Evolutionary conservation across 2,888 invertebrate genomes (phyloP), one percentile per base, ranked within the genome.

Genomic region (Nomada flava): DNA sequence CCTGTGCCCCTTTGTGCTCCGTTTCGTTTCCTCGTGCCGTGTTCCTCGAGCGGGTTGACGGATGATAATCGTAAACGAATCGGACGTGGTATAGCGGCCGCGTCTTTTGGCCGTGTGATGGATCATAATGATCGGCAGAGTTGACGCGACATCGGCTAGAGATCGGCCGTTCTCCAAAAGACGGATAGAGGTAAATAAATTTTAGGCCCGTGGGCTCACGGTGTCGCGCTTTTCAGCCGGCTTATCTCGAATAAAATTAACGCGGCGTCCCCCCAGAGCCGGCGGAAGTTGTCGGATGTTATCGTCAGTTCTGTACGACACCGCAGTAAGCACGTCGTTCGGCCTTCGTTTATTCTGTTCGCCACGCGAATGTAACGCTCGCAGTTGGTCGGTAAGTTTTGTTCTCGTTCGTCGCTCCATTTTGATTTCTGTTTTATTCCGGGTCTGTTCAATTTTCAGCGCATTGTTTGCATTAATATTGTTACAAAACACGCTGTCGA

Each of bases 41-140:
- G n/a, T 26, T 2, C 42, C 23, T 23, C 50, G 18, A 10, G 18
- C 20, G 64, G 63, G 18, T 77, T 82, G 85, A 86, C 70, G 79
- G 72, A 82, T 79, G 86, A 84, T 77, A 87, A 87, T 85, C 75
- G 76, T 82, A 69, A 85, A 87, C 85, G 86, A 79, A 82, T 86
- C 75, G 72, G 87, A 86, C 87, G 72, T 76, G 71, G 72, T 76
- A 82, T 77, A 57, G 65, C 68, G 78, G 59, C 69, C 42, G 60
- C 70, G 79, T 76, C 68, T 80, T 57, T 80, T 52, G 60, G 55
- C 11, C 68, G 42, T 9, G 59, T 86, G 86, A 86, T 86, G 85
- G 86, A 86, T 87, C 82, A 73, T 86, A 86, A 86, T 87, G 86
- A 86, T 86, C 87, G 79, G 60, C 60, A 18, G 18, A 75, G 63